Base-by-base conservation (phyloP, 2,797 vertebrate genomes). In the Manis pentadactyla region DNA sequence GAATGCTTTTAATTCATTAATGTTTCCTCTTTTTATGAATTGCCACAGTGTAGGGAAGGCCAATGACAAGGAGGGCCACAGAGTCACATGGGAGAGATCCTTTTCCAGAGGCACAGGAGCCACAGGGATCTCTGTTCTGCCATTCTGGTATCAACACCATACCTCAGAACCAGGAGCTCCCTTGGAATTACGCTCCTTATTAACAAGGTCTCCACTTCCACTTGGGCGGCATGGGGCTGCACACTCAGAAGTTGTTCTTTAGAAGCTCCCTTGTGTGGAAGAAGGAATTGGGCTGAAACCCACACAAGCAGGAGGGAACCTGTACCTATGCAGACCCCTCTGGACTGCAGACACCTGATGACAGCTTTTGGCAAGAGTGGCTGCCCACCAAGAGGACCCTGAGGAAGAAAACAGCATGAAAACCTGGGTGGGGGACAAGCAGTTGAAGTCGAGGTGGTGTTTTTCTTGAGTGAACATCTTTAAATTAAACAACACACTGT, bases 1-100 rank as follows among this genome's bases (percentile, higher is more conserved):
- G 98, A 98, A 98, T 98, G 98, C 96, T 98, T 98, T 97, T 88
- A 77, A 98, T 95, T 89, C 92, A 90, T 94, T 81, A 87, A 82
- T 66, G 90, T 97, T 94, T 97, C 95, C 83, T 97, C 95, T 96
- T 74, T 93, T 96, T 96, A 96, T 91, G 97, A 98, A 97, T 84
- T 87, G 97, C 93, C 96, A 90, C 17, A 51, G 95, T 63, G 93
- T 73, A 95, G 96, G 96, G 61, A 92, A 98, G 95, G 96, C 71
- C 96, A 88, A 82, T 10, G 37, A 94, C 53, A 73, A 93, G 90
- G 96, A 96, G 78, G 95, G 88, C 87, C 6, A 2, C 61, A 61
- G 42, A 23, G 31, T 3, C 27, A 68, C 87, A 96, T 93, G 97
- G 97, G 75, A 49, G 53, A 93, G 86, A 51, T 91, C 78, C 90